These are phyloP conservation scores for Galerucella nymphaeae DNA, from an alignment of 2,888 invertebrate species.

Conservation along the genomic window DNA sequence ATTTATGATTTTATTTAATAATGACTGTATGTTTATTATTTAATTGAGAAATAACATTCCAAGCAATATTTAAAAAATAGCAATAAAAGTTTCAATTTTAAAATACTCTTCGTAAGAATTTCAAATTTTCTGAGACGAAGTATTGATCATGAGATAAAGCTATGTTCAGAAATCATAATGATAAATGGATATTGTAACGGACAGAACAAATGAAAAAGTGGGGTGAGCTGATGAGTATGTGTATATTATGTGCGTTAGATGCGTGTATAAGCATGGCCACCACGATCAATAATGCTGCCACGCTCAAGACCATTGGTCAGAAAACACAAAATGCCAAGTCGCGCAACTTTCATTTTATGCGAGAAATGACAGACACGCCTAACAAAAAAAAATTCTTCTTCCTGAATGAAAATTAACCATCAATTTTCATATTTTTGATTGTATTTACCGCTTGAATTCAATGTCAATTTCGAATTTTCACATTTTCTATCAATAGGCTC, in stretches of 20 bases:
- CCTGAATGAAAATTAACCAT: constrained; percentile 28
- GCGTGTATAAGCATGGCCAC: constrained; percentile 59
- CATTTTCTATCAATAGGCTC: neutral
- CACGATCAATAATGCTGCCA: constrained; percentile 65
- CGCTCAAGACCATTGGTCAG: constrained; percentile 65
- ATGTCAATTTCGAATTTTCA: neutral
- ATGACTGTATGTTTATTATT: too few relatives aligned
- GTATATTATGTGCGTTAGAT: constrained; percentile 56
- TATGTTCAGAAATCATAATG: constrained; percentile 64
- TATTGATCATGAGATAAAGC: constrained; percentile 65
- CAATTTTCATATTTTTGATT: constrained; percentile 7
- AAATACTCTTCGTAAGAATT: neutral
- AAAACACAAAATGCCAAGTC: constrained; percentile 58
- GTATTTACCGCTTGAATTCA: neutral
- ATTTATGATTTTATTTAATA: too few relatives aligned
- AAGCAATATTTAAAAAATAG: too few relatives aligned
- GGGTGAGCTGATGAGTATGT: constrained; percentile 55
- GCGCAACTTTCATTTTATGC: constrained; percentile 64
- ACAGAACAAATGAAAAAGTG: constrained; percentile 62
- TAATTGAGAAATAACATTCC: too few relatives aligned
- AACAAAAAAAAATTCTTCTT: constrained; percentile 54
- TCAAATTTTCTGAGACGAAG: constrained; percentile 52
- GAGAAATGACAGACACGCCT: constrained; percentile 64
- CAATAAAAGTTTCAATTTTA: too few relatives aligned
- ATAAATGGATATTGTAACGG: constrained; percentile 64